Base-by-base conservation (phyloP, 2,888 invertebrate genomes). In the Watsonalla binaria region DNA sequence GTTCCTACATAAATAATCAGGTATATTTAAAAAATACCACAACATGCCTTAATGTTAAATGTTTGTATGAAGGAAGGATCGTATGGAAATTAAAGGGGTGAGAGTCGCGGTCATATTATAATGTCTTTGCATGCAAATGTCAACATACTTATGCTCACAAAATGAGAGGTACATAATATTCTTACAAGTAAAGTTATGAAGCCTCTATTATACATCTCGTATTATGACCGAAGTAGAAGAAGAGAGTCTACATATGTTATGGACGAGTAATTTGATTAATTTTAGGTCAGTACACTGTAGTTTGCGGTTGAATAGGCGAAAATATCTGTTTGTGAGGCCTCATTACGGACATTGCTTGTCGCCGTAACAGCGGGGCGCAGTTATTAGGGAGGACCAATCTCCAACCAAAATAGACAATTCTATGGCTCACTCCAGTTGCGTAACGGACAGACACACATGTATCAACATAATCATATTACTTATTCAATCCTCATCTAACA, bases 291-390 rank as follows among this genome's bases (percentile, higher is more conserved):
- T 49, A 61, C 56, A 54, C 63, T 56, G 54, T 46, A 53, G 34
- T 9, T 49, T 56, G 54, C 45, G 54, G 34, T 9, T 49, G 52
- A 58, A 47, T 52, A 58, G 63, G 63, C 54, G 56, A 56, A 76
- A 76, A 78, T 78, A 80, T 69, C 63, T 76, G 78, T 70, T 63
- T 73, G 62, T 73, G 74, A 75, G 61, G 50, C 72, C 48, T 63
- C 60, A 61, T 70, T 52, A 48, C 13, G 52, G 52, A 46, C 14
- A 56, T 61, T 61, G 68, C 70, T 68, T 66, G 60, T 45, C 56
- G 66, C 58, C 51, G 42, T 47, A 58, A 47, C 76, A 69, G 70
- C 69, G 68, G 77, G 76, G 58, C 42, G 62, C 55, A 65, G 54
- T 37, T 15, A 60, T 54, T 58, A 61, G 59, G 54, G 60, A 61